These are phyloP conservation scores for Noturus placidus DNA, from an alignment of 2,113 vertebrate species.

Conservation along the genomic window DNA sequence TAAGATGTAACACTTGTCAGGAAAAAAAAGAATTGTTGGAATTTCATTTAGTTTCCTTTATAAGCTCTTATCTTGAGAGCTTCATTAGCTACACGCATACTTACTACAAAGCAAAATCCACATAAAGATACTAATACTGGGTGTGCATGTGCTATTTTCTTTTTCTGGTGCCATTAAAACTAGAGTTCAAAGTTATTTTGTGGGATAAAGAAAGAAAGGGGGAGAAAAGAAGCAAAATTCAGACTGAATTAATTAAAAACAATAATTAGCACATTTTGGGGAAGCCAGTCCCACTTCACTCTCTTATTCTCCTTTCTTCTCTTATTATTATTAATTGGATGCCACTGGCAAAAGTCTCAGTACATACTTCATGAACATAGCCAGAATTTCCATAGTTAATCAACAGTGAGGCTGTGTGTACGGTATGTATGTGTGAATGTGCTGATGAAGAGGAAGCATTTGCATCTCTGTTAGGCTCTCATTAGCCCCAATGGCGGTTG, in stretches of 20 bases:
- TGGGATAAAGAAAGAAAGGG: background rate
- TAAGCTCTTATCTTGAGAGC: background rate
- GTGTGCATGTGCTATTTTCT: background rate
- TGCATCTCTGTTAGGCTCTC: background rate
- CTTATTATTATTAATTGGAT: constrained; percentile 6
- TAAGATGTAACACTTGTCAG: background rate
- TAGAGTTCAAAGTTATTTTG: background rate
- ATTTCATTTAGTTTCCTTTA: background rate
- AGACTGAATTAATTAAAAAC: constrained; percentile 21
- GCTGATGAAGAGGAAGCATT: background rate
- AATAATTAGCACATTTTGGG: constrained; percentile 27
- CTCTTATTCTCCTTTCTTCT: background rate
- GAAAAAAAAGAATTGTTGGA: background rate
- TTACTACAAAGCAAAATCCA: background rate
- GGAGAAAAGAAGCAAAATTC: background rate
- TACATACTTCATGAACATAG: background rate
- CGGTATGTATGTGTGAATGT: background rate
- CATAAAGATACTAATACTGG: background rate
- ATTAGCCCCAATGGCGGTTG: background rate
- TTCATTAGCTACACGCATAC: background rate
- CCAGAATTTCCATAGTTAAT: background rate
- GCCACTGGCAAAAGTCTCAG: background rate
- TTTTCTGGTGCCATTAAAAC: background rate
- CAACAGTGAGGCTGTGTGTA: background rate
- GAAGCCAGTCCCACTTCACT: background rate